phyloP scores from a whole-genome alignment of 2,113 vertebrate species.

The Bettongia penicillata region DNA sequence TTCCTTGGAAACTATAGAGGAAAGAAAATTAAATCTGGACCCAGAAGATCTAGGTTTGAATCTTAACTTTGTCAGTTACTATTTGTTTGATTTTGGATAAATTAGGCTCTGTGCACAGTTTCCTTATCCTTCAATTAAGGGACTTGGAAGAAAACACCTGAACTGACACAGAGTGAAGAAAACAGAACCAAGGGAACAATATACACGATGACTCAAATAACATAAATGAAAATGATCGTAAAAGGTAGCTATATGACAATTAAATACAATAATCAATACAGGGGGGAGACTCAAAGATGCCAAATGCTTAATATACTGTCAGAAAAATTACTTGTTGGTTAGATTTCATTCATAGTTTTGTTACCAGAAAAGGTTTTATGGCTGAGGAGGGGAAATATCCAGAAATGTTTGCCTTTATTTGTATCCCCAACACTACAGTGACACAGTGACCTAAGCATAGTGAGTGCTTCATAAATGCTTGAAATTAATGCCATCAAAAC shows the following conservation, averaged over 20 bases:
- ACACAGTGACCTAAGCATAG: too few relatives aligned
- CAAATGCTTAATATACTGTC: too few relatives aligned
- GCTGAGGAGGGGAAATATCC: background rate
- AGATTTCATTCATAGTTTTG: background rate
- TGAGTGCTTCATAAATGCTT: too few relatives aligned
- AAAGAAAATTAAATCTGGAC: background rate
- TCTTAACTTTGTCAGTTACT: background rate
- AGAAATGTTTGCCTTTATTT: background rate
- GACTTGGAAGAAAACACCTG: background rate
- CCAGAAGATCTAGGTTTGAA: background rate
- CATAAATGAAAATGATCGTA: background rate
- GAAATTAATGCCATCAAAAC: too few relatives aligned
- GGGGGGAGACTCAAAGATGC: background rate
- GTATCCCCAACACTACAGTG: background rate
- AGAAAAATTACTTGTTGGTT: background rate
- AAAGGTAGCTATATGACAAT: background rate
- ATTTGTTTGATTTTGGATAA: background rate
- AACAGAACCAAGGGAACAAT: background rate
- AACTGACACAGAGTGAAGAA: background rate
- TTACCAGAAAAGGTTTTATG: background rate
- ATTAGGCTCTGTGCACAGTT: background rate
- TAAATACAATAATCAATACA: background rate
- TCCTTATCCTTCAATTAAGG: background rate
- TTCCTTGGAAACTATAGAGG: background rate
- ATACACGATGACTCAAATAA: background rate